Base-by-base conservation (phyloP, 2,113 vertebrate species). In the Elephantulus edwardii region DNA sequence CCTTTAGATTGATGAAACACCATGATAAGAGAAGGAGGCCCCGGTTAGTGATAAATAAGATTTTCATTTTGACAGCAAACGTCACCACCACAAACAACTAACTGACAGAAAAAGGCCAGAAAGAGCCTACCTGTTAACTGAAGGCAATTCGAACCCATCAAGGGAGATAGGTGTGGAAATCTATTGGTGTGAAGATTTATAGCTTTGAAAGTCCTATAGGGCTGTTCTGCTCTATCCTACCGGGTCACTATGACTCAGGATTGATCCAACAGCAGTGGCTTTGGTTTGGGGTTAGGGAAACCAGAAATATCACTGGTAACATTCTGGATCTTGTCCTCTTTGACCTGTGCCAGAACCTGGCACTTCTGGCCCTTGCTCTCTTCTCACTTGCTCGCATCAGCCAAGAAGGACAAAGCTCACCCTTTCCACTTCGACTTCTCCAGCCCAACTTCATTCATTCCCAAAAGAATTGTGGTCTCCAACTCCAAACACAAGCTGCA, bases 11-110 rank as follows among this genome's bases (percentile, higher is more conserved):
- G 13, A 3, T 16, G 71, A 56, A 48, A 68, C 17, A 28, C 14
- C 33, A 22, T 17, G 9, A 5, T 3, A 13, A 54, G 66, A 60
- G 6, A n/a, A 91, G 16, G 14, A 11, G 9, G 26, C 19, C 54
- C 8, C 0, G 1, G 2, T 12, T 3, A 4, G 2, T 78, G 48
- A 68, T n/a, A n/a, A n/a, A n/a, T n/a, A n/a, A n/a, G n/a, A n/a
- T n/a, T n/a, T n/a, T n/a, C n/a, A n/a, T n/a, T n/a, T n/a, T n/a
- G n/a, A n/a, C n/a, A n/a, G n/a, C n/a, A n/a, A n/a, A n/a, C n/a
- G n/a, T n/a, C n/a, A n/a, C n/a, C n/a, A n/a, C n/a, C n/a, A n/a
- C n/a, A n/a, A n/a, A n/a, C n/a, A n/a, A n/a, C n/a, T n/a, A n/a
- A n/a, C n/a, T n/a, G n/a, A n/a, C n/a, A n/a, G n/a, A n/a, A n/a